Evolutionary conservation across 2,113 vertebrate genomes (phyloP).

Genomic region (Hiodon alosoides): DNA sequence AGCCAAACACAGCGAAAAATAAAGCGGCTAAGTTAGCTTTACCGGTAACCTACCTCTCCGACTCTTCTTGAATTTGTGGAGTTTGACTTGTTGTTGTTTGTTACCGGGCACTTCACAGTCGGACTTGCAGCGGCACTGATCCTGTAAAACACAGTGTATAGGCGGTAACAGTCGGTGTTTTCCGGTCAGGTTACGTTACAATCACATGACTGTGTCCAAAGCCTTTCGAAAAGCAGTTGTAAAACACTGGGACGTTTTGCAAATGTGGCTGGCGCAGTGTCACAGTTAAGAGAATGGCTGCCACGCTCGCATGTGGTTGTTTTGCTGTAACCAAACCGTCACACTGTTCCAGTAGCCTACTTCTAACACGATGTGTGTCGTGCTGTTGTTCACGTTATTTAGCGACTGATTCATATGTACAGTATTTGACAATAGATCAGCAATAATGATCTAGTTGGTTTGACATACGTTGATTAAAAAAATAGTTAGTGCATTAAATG

Average conservation of each 20-base stretch:
- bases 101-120: slow-evolving; percentile 21
- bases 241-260: not conserved
- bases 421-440: no score
- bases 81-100: slow-evolving; percentile 20
- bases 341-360: no score
- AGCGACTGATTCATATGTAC: no score
- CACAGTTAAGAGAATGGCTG: not conserved
- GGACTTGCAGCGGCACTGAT: slow-evolving; percentile 24
- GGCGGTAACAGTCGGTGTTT: slow-evolving; percentile 43
- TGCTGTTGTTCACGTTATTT: no score
- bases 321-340: no score
- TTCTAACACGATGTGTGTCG: no score
- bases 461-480: no score
- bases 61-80: slow-evolving; percentile 8
- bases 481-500: no score
- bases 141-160: slow-evolving; percentile 21
- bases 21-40: not conserved
- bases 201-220: slow-evolving; percentile 66
- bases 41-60: slow-evolving; percentile 17
- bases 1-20: not conserved
- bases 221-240: slow-evolving; percentile 3
- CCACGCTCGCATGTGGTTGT: no score
- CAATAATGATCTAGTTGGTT: no score
- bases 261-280: no score
- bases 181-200: slow-evolving; percentile 74